Conservation (phyloP, 2,797 vertebrate genomes). For the Gallinago solitaria region DNA sequence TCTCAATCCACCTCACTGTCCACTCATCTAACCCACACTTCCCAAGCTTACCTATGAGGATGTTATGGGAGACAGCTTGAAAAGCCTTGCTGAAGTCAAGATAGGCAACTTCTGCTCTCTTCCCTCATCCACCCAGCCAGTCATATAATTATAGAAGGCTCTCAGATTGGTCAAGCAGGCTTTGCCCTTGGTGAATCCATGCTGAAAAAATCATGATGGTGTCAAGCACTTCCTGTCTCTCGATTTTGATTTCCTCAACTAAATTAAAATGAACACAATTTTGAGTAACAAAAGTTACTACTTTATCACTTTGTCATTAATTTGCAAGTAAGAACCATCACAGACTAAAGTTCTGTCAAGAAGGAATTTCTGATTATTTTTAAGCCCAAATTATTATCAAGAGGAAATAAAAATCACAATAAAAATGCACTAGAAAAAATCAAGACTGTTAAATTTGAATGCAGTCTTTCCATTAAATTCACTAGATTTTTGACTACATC, state of each 20-base stretch:
- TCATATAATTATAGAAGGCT: not conserved
- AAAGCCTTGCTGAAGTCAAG: not conserved
- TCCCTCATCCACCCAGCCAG: not conserved
- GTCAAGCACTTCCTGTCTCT: not conserved
- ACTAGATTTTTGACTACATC: not conserved
- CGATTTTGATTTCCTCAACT: not conserved
- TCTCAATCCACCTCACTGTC: not conserved
- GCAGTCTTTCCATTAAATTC: not conserved
- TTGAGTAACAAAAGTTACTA: not conserved
- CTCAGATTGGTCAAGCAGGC: not conserved
- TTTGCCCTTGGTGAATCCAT: not conserved
- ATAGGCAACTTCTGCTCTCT: not conserved
- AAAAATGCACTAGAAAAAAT: not conserved
- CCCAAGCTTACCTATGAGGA: not conserved
- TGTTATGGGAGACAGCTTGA: not conserved
- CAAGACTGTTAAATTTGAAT: not conserved
- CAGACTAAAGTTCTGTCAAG: not conserved
- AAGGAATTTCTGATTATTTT: not conserved
- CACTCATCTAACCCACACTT: not conserved
- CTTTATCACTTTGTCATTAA: not conserved
- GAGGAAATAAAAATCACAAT: not conserved
- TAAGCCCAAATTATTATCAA: not conserved
- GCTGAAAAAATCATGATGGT: not conserved
- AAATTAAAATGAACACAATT: not conserved
- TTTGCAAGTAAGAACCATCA: not conserved